Base-by-base conservation (phyloP, 2,888 invertebrate genomes). In the Eueremaeus valkanovi region DNA sequence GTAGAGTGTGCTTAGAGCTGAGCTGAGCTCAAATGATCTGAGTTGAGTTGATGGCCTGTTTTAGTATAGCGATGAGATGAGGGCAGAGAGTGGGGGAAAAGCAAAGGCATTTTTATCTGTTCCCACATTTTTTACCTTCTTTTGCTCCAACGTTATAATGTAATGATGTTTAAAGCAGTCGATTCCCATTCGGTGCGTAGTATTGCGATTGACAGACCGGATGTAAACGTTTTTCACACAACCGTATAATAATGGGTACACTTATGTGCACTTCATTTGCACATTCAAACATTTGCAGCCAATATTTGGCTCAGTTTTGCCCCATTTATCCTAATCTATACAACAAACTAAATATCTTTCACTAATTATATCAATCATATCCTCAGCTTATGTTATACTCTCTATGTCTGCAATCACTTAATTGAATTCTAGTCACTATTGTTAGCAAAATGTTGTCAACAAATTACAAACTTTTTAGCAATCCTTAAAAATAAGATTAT, bases 51-150 rank as follows among this genome's bases (percentile, higher is more conserved):
- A 18, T 66, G 66, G 66, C 66, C 36, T 66, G 36, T 66, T 66
- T 66, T 66, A 36, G 66, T 66, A 66, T n/a, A 8, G 66, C 61
- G 31, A 29, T 61, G 61, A 6, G 58, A 27, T 58, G 33, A 36
- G 66, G 66, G 66, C 21, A 5, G 36, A 40, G 3, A 40, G n/a
- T 5, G 18, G 66, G 66, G 66, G 61, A 21, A 66, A 40, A 66
- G 18, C 66, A 66, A 66, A 66, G 66, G 66, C 66, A 66, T 66
- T 66, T 66, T 66, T 66, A 66, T 66, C 36, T 36, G 66, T 66
- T 66, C 66, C 66, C 66, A 66, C 66, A 66, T 66, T 66, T 61
- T 66, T 66, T 66, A 66, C 66, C 66, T 66, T 63, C 31, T 63
- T 66, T 66, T 66, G n/a, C 66, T 66, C 11, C 9, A 3, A 66